These are phyloP conservation scores for Masnerella sp. DNA, from an alignment of 2,888 invertebrate genomes.

Conservation along the genomic window DNA sequence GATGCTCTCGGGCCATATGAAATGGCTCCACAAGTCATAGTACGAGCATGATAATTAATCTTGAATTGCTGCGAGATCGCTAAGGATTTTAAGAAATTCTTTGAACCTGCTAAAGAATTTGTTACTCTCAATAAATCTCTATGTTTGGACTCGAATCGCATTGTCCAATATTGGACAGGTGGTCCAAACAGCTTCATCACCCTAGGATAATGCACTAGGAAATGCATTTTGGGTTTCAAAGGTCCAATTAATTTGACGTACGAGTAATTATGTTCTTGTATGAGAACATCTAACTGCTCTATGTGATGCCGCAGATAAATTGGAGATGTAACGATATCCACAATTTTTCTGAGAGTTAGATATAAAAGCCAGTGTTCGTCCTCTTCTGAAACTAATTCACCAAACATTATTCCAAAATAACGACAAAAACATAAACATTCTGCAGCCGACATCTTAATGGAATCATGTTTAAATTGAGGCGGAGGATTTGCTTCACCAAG, in stretches of 20 bases:
- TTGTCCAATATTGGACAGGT: conserved; percentile 5
- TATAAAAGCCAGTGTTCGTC: background rate
- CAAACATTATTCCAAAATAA: background rate
- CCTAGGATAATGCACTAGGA: conserved; percentile 3
- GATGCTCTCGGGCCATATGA: background rate
- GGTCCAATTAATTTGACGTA: background rate
- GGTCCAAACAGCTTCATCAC: conserved; percentile 4
- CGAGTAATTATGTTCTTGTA: background rate
- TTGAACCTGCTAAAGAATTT: conserved; percentile 7
- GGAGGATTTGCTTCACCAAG: background rate
- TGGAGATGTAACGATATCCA: background rate
- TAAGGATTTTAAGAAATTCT: background rate
- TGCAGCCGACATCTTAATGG: background rate
- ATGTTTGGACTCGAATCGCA: conserved; percentile 19
- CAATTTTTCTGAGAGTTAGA: background rate
- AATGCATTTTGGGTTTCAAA: conserved; percentile 22
- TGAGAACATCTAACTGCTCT: background rate
- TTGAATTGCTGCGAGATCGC: background rate
- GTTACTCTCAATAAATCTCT: conserved; percentile 1
- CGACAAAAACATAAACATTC: background rate
- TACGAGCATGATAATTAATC: background rate
- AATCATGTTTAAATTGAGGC: background rate
- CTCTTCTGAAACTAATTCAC: background rate
- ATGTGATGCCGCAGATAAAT: background rate
- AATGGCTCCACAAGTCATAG: background rate